Evolutionary conservation across 1,140 invertebrate genomes (phyloP), one percentile per base, ranked within the genome.

Genomic region (Oscheius sp.): DNA sequence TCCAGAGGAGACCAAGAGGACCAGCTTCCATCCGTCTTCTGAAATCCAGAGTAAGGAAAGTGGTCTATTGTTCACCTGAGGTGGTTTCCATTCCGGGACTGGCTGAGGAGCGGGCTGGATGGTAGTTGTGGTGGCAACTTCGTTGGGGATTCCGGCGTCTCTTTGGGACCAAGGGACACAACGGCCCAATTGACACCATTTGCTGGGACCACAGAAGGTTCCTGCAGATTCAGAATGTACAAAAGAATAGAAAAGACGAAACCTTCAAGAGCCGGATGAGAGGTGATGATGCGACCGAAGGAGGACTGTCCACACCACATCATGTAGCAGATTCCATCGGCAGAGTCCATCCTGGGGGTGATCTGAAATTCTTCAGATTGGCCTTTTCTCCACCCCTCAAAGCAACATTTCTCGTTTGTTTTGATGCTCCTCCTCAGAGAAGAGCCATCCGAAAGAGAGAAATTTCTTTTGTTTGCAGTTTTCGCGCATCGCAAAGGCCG

Each of bases 291-390:
- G 45, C 83, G 68, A 28, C 82, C 82, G 49, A 79, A 83, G 13
- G 49, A 62, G 1, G 76, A 72, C 38, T 82, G 79, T 42, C 82
- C 82, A 74, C 82, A 83, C 82, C 82, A 83, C 79, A 83, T 83
- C 82, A 84, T 84, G 63, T 84, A 82, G 61, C 82, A 83, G 46
- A 83, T 84, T 18, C 83, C 82, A 71, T 84, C 82, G 59, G 84
- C 82, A 62, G 80, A 75, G 61, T 84, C 82, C 34, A 77, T 73
- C 26, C 82, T 64, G 35, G 82, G 83, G 49, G 82, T 77, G 13
- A 83, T 80, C 74, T 83, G 82, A 26, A 74, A 63, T 62, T 68
- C 31, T 26, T 29, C 29, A n/a, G n/a, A n/a, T n/a, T n/a, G n/a
- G n/a, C n/a, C n/a, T n/a, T n/a, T n/a, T n/a, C n/a, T n/a, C n/a